Conservation (phyloP, 2,888 invertebrate species). For the Tanypteryx hageni region DNA sequence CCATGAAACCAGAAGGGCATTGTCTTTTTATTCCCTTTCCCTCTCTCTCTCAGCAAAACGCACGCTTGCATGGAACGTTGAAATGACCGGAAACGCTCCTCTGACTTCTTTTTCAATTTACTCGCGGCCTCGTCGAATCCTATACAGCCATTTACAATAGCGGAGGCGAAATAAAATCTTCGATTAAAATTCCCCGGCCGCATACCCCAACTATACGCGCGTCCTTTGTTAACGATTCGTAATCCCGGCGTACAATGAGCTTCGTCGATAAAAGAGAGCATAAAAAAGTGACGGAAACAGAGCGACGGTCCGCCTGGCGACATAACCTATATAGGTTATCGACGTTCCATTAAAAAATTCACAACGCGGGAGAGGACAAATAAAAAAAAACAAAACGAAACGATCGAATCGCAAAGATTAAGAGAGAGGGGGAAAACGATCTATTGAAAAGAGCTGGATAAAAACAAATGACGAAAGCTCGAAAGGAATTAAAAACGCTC, state of each 20-base stretch:
- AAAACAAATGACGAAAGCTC: too few species aligned
- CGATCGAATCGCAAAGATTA: too few species aligned
- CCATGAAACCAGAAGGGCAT: too few species aligned
- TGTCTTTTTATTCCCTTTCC: too few species aligned
- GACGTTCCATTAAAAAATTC: not conserved
- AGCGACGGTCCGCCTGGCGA: not conserved
- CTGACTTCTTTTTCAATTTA: not conserved
- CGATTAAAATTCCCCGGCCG: not conserved
- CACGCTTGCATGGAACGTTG: not conserved
- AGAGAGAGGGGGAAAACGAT: too few species aligned
- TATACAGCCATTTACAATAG: not conserved
- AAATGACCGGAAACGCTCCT: not conserved
- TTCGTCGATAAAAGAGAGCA: not conserved
- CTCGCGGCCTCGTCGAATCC: not conserved
- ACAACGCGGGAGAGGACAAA: not conserved
- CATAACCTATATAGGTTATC: constrained; percentile 29
- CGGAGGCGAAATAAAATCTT: not conserved
- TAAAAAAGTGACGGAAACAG: not conserved
- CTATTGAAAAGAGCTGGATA: too few species aligned
- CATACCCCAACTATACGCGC: not conserved
- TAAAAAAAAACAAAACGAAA: not conserved
- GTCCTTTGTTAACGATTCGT: constrained; percentile 13
- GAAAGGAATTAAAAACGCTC: too few species aligned
- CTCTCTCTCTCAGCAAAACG: not conserved
- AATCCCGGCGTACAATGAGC: not conserved